Base-by-base conservation (phyloP, 2,888 invertebrate species). In the Lithophane socia region DNA sequence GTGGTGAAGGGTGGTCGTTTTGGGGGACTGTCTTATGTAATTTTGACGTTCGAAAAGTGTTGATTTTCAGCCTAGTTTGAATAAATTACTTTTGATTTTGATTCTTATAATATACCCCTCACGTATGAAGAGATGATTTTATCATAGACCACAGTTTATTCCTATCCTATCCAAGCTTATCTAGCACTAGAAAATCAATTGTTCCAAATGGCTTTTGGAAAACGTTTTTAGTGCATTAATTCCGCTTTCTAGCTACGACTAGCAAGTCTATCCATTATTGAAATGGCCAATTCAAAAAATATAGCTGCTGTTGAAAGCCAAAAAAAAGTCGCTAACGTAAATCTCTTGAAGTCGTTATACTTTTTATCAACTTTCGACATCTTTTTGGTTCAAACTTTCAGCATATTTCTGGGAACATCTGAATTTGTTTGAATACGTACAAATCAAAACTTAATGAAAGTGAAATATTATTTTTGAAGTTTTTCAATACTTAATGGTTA, bases 251-350 rank as follows among this genome's bases (percentile, higher is more conserved):
- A 52, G 12, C 54, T 58, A 54, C 37, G 37, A 37, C 37, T 37
- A 37, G 24, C 29, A 12, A 74, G 9, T 68, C 73, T 12, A 77
- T 73, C 37, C 44, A 76, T 80, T 68, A 77, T 69, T 44, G 56
- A 77, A 81, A 81, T 65, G 63, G 77, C 52, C 80, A 47, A 65
- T 77, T 65, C 68, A 84, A 70, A 73, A 76, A 84, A 77, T 77
- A 81, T 80, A n/a, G 73, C 21, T 52, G 47, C 60, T 24, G 64
- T 42, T 64, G 72, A 84, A 77, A 72, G 52, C 61, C 29, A 61
- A 77, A 73, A n/a, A 83, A 64, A 73, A 58, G 42, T 60, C 2
- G 29, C n/a, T 5, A 84, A 58, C 85, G 29, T 84, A 83, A 84
- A 84, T 84, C 71, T 64, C 52, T 56, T 29, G 42, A 68, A 80